phyloP scores from a whole-genome alignment of 1,140 invertebrate genomes.

The Euwallacea similis region DNA sequence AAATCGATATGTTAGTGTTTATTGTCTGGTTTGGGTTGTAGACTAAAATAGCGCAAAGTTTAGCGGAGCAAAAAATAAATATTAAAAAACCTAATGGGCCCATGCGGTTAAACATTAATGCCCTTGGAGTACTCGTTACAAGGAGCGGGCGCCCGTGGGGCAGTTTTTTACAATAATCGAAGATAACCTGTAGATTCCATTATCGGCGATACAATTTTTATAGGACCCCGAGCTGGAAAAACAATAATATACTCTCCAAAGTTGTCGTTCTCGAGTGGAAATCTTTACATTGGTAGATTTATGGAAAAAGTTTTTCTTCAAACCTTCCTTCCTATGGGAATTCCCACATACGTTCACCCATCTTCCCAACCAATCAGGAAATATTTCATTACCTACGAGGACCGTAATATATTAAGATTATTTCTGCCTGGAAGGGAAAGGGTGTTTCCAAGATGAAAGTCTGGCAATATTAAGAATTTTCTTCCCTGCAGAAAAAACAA shows the following conservation, averaged over 20 bases:
- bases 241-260: constrained; percentile 29
- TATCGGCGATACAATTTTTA: constrained; percentile 27
- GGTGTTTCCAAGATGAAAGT: constrained; percentile 6
- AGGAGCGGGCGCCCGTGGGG: not conserved
- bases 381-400: constrained; percentile 13
- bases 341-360: constrained; percentile 12
- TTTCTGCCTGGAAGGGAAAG: not conserved
- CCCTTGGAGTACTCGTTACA: not conserved
- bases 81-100: too few relatives aligned
- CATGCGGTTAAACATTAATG: too few relatives aligned
- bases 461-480: not conserved
- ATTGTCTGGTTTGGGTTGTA: too few relatives aligned
- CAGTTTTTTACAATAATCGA: not conserved
- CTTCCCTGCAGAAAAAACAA: too few relatives aligned
- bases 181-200: constrained; percentile 31
- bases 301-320: constrained; percentile 25
- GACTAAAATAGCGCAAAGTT: too few relatives aligned
- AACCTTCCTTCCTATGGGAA: constrained; percentile 12
- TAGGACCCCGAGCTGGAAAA: constrained; percentile 14
- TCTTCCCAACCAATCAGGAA: constrained; percentile 16
- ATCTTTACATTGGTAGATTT: constrained; percentile 28
- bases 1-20: too few relatives aligned
- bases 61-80: too few relatives aligned
- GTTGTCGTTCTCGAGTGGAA: constrained; percentile 20
- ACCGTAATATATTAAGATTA: constrained; percentile 20